Conservation (phyloP, 2,888 invertebrate genomes). For the Eutolmus rufibarbis region DNA sequence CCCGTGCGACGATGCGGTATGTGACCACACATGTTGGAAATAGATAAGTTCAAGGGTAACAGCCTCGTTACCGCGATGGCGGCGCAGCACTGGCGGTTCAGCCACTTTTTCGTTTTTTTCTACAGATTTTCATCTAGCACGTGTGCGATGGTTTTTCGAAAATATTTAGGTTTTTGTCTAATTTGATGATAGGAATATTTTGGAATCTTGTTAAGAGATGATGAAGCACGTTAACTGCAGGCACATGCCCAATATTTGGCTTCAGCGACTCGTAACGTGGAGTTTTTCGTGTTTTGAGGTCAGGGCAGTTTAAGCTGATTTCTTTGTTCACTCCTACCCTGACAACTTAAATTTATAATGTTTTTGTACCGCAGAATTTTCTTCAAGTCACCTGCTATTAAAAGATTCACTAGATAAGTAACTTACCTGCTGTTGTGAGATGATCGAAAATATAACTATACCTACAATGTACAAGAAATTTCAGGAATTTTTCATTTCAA, state of each 20-base stretch:
- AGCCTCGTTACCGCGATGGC: neutral
- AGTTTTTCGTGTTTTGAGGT: neutral
- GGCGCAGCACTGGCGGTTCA: neutral
- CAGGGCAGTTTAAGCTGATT: neutral
- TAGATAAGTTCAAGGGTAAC: slow-evolving; percentile 14
- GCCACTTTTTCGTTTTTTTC: neutral
- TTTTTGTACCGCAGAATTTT: neutral
- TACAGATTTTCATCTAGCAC: neutral
- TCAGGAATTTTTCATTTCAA: too few species aligned
- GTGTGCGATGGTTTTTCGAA: neutral
- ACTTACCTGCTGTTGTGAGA: neutral
- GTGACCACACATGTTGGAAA: neutral
- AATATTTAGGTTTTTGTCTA: neutral
- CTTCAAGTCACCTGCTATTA: neutral
- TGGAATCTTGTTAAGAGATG: neutral
- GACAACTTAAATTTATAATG: neutral
- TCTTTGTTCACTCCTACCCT: neutral
- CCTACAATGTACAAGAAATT: too few species aligned
- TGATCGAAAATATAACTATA: too few species aligned
- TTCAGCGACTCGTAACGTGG: neutral
- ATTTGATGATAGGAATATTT: neutral
- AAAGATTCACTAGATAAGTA: neutral
- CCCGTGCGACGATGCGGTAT: neutral
- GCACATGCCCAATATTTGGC: neutral
- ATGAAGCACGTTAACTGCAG: neutral